Conservation (phyloP, 2,797 vertebrate genomes). For the Rhadinocentrus ornatus region DNA sequence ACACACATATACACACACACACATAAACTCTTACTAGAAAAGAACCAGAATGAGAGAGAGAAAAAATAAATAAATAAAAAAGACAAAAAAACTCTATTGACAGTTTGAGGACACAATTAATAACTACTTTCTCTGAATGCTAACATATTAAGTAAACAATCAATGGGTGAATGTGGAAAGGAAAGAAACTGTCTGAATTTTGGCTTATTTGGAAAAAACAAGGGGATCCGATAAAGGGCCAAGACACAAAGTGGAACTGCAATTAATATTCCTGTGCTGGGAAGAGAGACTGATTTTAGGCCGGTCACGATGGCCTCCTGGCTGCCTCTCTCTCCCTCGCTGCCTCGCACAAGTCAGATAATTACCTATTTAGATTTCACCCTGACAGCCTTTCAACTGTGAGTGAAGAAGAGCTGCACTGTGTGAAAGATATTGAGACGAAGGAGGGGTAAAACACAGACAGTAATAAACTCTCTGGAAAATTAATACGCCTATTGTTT, state of each 20-base stretch:
- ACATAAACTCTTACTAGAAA: constrained; percentile 27
- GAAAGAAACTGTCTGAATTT: constrained; percentile 53
- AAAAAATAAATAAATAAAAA: too few species aligned
- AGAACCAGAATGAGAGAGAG: constrained; percentile 8
- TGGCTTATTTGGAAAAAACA: constrained; percentile 60
- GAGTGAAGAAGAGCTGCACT: constrained; percentile 36
- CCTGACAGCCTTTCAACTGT: constrained; percentile 61
- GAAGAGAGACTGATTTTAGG: constrained; percentile 60
- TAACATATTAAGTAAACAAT: constrained; percentile 71
- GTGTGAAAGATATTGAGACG: constrained; percentile 29
- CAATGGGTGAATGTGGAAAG: constrained; percentile 48
- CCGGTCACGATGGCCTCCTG: constrained; percentile 48
- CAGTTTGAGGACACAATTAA: constrained; percentile 64
- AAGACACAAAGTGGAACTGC: constrained; percentile 59
- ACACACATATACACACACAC: neutral
- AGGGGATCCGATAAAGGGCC: constrained; percentile 52
- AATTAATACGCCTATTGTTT: constrained; percentile 46
- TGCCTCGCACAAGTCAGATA: constrained; percentile 61
- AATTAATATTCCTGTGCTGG: constrained; percentile 76
- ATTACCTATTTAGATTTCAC: constrained; percentile 79
- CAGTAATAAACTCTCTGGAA: constrained; percentile 33
- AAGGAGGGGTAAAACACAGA: neutral
- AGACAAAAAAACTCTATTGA: constrained; percentile 39
- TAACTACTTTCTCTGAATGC: constrained; percentile 52
- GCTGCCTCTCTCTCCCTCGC: constrained; percentile 31